Base-by-base conservation (phyloP, 2,797 vertebrate species). In the Enteromius treurensis region DNA sequence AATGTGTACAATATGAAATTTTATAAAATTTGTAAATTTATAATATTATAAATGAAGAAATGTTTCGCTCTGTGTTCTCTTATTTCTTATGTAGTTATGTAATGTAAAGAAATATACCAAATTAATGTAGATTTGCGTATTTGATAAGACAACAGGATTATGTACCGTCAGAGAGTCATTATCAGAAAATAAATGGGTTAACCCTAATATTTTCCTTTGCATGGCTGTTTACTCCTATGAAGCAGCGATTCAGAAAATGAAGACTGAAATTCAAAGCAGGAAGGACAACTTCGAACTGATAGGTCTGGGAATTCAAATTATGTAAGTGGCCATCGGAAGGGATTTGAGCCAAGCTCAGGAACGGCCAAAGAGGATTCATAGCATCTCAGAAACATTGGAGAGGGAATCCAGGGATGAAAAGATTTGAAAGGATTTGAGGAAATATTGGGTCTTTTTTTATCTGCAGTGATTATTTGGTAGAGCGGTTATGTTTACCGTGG, bases 231-330 rank as follows among this genome's bases (percentile, higher is more conserved):
- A 29, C 55, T 77, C n/a, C 7, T 5, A 23, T 75, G 21, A 32
- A 34, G 70, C 21, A 49, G 14, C 47, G 32, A 26, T 76, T 76
- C 34, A 58, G 73, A 58, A 75, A 58, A 75, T 40, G 1, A 75
- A 65, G 23, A 49, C 17, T 1, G 14, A 67, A 74, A 81, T 32
- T 47, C 2, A 64, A 49, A 7, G 42, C 60, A 37, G 62, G 47
- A 32, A 21, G 29, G 37, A 65, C 2, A 51, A 51, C 65, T 81
- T 84, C 26, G 29, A 42, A 65, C 79, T 37, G 64, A 75, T 77
- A 71, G 77, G 73, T 71, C 14, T 73, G 40, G 68, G 85, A 76
- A 81, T 80, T 83, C 32, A 83, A 81, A 81, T 86, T 42, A 74
- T 45, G 73, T 42, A 62, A 77, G 75, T 82, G 49, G 60, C 47